A percentile compares a stretch with the other conserved stretches of the same genome.
Conservation (phyloP, 1,140 invertebrate genomes). For the Zaprionus capensis region DNA sequence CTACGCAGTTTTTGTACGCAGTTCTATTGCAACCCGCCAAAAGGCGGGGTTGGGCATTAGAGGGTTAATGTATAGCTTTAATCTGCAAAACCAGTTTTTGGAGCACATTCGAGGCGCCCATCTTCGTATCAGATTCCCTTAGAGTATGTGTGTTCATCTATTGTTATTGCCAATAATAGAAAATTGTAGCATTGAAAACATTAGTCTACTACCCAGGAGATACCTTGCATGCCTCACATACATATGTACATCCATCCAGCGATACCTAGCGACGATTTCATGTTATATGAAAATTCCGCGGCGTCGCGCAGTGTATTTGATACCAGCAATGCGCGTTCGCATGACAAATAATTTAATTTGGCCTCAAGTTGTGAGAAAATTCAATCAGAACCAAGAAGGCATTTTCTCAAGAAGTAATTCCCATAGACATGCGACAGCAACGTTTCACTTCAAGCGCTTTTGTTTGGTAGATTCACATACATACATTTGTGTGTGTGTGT, state of each 20-base stretch:
- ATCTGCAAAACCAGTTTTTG: not conserved
- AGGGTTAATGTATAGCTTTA: not conserved
- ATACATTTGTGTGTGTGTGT: not conserved
- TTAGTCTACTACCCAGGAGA: not conserved
- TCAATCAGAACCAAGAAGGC: not conserved
- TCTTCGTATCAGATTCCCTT: not conserved
- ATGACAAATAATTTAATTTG: constrained; percentile 2
- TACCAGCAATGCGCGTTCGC: not conserved
- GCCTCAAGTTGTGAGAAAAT: not conserved
- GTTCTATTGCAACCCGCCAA: too few relatives aligned
- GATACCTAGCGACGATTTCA: not conserved
- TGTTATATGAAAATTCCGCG: constrained; percentile 1
- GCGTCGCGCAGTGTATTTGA: not conserved
- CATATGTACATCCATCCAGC: not conserved
- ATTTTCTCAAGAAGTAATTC: not conserved
- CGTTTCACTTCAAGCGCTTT: not conserved
- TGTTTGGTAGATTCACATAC: not conserved
- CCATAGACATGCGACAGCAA: not conserved
- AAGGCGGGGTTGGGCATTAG: too few relatives aligned
- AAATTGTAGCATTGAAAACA: not conserved
- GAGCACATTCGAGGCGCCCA: not conserved
- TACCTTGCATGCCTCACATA: not conserved
- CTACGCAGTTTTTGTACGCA: too few relatives aligned
- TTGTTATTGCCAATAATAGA: not conserved
- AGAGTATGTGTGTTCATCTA: not conserved